phyloP scores from a whole-genome alignment of 1,140 invertebrate species.

The Tetramorium alpestre region DNA sequence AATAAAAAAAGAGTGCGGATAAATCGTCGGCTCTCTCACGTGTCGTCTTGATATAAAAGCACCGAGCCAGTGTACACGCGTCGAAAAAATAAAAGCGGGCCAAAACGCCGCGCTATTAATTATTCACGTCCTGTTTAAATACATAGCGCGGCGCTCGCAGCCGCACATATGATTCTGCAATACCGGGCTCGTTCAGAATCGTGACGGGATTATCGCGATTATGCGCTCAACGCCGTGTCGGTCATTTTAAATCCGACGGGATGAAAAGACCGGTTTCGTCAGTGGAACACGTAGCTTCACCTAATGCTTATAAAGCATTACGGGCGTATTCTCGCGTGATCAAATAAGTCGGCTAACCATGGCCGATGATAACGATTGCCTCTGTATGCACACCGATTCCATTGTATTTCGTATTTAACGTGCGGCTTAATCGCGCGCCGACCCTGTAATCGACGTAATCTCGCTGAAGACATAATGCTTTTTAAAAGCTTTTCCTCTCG shows the following conservation, averaged over 20 bases:
- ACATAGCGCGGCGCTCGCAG: constrained; percentile 39
- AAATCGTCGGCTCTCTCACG: constrained; percentile 80
- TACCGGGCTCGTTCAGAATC: constrained; percentile 58
- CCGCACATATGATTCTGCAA: constrained; percentile 71
- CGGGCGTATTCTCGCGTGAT: constrained; percentile 13
- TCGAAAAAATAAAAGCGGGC: constrained; percentile 53
- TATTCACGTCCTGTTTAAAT: constrained; percentile 73
- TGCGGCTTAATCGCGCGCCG: background rate
- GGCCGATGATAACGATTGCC: constrained; percentile 11
- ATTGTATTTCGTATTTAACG: background rate
- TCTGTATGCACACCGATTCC: background rate
- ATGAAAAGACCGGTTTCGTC: background rate
- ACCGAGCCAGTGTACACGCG: constrained; percentile 40
- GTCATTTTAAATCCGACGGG: constrained; percentile 31
- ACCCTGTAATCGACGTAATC: constrained; percentile 9
- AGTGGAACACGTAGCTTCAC: constrained; percentile 18
- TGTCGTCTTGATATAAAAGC: constrained; percentile 76
- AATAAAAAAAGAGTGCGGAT: constrained; percentile 60
- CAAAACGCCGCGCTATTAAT: constrained; percentile 70
- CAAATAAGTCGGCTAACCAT: constrained; percentile 25
- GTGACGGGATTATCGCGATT: constrained; percentile 68
- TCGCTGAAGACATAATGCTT: background rate
- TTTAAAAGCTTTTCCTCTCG: constrained; percentile 11
- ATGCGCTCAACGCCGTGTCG: constrained; percentile 37
- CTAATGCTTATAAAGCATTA: constrained; percentile 19